A percentile compares a stretch with the other conserved stretches of the same genome.
Evolutionary conservation across 2,888 invertebrate genomes (phyloP).

Genomic region (Caenorhabditis sp.): DNA sequence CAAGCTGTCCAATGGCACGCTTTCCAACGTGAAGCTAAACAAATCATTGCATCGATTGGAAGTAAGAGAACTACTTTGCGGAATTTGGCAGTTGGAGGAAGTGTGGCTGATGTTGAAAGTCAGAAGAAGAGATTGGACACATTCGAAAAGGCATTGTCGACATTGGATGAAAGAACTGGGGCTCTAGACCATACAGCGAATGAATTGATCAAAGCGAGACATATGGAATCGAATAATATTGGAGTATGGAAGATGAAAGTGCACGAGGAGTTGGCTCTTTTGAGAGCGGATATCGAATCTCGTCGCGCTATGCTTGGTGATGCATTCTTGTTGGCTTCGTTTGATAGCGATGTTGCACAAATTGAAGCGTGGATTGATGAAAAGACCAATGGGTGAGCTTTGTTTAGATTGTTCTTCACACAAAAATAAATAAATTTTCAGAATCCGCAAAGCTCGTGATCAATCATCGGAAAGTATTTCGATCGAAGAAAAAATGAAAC

Average conservation of each 20-base stretch:
- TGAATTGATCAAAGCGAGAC: conserved; percentile 84
- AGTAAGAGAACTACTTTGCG: conserved; percentile 79
- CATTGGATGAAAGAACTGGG: conserved; percentile 61
- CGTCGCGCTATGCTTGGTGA: conserved; percentile 81
- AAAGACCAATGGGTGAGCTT: conserved; percentile 64
- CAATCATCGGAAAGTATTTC: conserved; percentile 81
- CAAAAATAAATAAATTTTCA: no score
- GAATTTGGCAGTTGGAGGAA: conserved; percentile 50
- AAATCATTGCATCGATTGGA: conserved; percentile 86
- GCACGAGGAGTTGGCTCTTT: conserved; percentile 59
- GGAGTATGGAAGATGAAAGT: conserved; percentile 53
- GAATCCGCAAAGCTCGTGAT: conserved; percentile 79
- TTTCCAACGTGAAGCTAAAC: conserved; percentile 91
- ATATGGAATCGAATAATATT: conserved; percentile 76
- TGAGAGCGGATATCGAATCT: conserved; percentile 78
- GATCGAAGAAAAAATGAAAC: conserved; percentile 92
- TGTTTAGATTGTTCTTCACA: no score
- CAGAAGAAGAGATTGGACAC: conserved; percentile 91
- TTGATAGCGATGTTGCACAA: conserved; percentile 84
- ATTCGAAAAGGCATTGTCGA: conserved; percentile 86
- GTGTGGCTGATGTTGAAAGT: conserved; percentile 78
- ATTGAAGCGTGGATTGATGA: conserved; percentile 74
- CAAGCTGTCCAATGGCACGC: conserved; percentile 91
- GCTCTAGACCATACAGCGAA: conserved; percentile 55
- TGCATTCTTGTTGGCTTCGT: conserved; percentile 85